Evolutionary conservation across 1,140 invertebrate species (phyloP), one percentile per base, ranked within the genome.

Genomic region (Macrotrachela quadricornifera): DNA sequence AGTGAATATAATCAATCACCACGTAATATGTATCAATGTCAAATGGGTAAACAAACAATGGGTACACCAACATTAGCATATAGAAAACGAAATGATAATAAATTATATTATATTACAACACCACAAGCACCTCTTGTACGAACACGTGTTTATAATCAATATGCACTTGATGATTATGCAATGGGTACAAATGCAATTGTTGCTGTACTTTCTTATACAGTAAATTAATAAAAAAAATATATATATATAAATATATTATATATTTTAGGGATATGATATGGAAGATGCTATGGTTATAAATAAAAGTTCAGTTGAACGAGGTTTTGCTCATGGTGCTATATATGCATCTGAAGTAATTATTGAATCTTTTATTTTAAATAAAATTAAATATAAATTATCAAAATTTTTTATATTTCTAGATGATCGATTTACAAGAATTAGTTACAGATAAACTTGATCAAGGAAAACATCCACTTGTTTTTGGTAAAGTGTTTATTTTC

Each of bases 231-330:
- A 81, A 82, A 67, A 30, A 30, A 30, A 30, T 8, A 30, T 8
- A 30, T 8, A 30, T 30, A 30, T 2, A 30, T n/a, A 36, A 12
- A 18, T n/a, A 18, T 56, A 46, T 49, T 42, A 43, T 38, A 49
- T 67, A 16, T 60, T 85, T 83, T 30, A 30, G 21, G 91, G 91
- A 16, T 99, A 95, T 66, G 92, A 99, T 63, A 99, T 99, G 91
- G 92, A 99, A 75, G 92, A 99, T 68, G 92, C 92, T 4, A 96
- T 97, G 87, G 83, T 95, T 38, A 83, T 99, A 17, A 99, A 96
- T 66, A 95, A 95, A 70, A 74, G 79, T 0, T 80, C 90, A 0
- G 80, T 81, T 64, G 87, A 99, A 62, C 71, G 92, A 58, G 94
- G 94, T 2, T 85, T 97, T 63, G 86, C 80, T 6, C 81, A 90